A percentile compares a stretch with the other conserved stretches of the same genome.
phyloP scores from a whole-genome alignment of 1,140 invertebrate genomes.

The Brachionus plicatilis region DNA sequence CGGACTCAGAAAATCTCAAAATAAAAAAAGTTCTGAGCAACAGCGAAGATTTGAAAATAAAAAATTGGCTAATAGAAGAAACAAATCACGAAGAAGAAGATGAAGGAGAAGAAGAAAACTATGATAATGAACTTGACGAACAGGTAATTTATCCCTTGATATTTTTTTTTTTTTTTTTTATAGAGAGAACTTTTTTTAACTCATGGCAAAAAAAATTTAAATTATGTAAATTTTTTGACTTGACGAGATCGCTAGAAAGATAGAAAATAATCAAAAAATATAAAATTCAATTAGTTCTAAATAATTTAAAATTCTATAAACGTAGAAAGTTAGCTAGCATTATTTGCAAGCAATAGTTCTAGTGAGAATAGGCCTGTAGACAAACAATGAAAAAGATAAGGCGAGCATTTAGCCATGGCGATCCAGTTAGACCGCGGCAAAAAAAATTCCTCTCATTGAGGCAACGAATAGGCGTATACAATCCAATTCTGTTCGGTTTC shows the following conservation, averaged over 20 bases:
- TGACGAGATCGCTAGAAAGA: not conserved
- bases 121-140: not conserved
- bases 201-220: not conserved
- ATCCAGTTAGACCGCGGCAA: not conserved
- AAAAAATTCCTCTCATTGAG: not conserved
- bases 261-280: not conserved
- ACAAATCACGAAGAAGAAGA: constrained; percentile 6
- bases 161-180: not conserved
- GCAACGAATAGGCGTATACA: not conserved
- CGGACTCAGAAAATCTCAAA: not conserved
- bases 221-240: constrained; percentile 23
- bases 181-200: not conserved
- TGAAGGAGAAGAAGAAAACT: not conserved
- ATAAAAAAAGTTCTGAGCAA: constrained; percentile 37
- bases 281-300: constrained; percentile 20
- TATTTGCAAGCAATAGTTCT: not conserved
- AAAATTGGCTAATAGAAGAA: constrained; percentile 40
- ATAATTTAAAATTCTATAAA: constrained; percentile 24
- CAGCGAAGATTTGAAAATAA: constrained; percentile 36
- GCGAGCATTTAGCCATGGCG: not conserved
- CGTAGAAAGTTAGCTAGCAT: not conserved
- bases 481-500: not conserved
- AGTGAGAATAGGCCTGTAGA: not conserved
- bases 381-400: constrained; percentile 12
- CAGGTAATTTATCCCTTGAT: constrained; percentile 1